Evolutionary conservation across 2,113 vertebrate species (phyloP).

Genomic region (Falcunculus frontatus): DNA sequence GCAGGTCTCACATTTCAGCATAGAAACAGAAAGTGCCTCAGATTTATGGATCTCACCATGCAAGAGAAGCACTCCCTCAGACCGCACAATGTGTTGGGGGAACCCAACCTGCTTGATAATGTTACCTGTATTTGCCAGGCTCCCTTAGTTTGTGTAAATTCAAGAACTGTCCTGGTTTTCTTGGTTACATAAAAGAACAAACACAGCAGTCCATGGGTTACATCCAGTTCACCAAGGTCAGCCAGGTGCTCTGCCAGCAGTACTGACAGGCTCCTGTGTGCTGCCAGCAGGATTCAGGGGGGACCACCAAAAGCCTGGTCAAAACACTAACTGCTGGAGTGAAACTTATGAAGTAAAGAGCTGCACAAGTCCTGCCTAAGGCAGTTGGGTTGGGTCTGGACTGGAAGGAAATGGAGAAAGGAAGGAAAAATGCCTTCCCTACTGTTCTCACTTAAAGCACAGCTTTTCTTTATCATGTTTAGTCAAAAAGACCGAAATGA

Average conservation of each 20-base stretch:
- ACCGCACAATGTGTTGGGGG: not conserved
- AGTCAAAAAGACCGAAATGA: not conserved
- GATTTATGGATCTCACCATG: not conserved
- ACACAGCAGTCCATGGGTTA: not conserved
- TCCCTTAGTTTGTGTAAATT: not conserved
- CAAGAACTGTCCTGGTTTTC: not conserved
- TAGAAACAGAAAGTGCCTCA: not conserved
- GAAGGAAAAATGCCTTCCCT: not conserved
- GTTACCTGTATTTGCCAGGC: rapidly evolving
- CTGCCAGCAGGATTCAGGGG: not conserved
- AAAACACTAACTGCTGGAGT: not conserved
- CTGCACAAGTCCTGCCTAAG: not conserved
- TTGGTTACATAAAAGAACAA: not conserved
- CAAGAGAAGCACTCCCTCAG: not conserved
- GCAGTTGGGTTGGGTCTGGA: not conserved
- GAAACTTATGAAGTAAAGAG: not conserved
- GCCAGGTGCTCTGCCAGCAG: not conserved
- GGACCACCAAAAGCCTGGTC: not conserved
- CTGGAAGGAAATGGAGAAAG: not conserved
- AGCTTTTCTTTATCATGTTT: not conserved
- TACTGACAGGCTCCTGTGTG: not conserved
- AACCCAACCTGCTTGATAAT: not conserved
- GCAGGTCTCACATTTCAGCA: not conserved
- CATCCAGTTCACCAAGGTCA: not conserved
- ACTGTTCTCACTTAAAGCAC: not conserved